phyloP scores from a whole-genome alignment of 2,113 vertebrate genomes.

The Sphyrna mokarran region DNA sequence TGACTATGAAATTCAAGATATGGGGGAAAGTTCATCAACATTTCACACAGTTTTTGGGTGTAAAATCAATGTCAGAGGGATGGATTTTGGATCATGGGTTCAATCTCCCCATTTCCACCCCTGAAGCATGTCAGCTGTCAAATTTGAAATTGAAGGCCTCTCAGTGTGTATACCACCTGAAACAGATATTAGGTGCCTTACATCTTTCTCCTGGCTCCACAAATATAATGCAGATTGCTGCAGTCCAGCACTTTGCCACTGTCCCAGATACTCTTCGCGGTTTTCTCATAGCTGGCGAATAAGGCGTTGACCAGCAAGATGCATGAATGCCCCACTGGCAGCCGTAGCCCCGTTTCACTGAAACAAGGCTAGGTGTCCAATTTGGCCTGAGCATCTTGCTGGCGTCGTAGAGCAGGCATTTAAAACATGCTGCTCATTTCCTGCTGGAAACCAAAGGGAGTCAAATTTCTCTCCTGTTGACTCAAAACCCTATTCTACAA shows the following conservation, averaged over 20 bases:
- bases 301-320: neutral
- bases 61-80: neutral
- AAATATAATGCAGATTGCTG: neutral
- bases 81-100: neutral
- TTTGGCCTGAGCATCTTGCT: neutral
- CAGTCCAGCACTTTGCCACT: neutral
- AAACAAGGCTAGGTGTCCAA: neutral
- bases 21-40: neutral
- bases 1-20: neutral
- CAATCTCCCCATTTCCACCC: neutral
- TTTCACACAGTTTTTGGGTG: neutral
- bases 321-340: neutral
- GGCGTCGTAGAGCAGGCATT: neutral
- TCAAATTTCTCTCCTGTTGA: neutral
- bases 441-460: neutral
- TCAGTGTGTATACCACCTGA: neutral
- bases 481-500: neutral
- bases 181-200: neutral
- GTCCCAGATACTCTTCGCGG: neutral
- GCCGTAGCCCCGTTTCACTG: neutral
- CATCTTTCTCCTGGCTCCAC: neutral
- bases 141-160: neutral
- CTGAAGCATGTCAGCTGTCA: neutral
- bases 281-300: neutral
- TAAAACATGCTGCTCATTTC: neutral